Conservation (phyloP, 2,797 vertebrate species). For the Tolypeutes matacus region DNA sequence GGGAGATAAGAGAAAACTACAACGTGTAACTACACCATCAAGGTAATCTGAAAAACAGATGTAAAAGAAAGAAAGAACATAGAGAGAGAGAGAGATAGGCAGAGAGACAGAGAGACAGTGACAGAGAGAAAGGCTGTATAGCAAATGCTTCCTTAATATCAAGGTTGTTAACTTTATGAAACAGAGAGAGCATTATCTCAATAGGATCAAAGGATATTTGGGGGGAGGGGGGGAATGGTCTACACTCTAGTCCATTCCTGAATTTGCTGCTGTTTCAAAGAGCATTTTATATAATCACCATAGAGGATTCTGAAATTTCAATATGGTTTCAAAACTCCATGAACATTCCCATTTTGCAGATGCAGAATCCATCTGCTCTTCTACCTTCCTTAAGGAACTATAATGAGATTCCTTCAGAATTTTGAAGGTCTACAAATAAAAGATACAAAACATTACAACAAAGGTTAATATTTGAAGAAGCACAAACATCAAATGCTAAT, state of each 20-base stretch:
- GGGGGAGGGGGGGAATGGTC: background rate
- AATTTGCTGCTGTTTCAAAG: background rate
- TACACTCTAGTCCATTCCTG: background rate
- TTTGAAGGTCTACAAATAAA: conserved; percentile 21
- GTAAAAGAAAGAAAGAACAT: background rate
- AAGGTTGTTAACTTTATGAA: conserved; percentile 13
- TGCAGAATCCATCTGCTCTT: conserved; percentile 29
- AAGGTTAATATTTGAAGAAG: background rate
- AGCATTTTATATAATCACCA: background rate
- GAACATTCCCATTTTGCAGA: conserved; percentile 13
- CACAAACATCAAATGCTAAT: conserved; percentile 7
- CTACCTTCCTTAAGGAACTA: background rate
- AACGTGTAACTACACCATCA: background rate
- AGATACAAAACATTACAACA: background rate
- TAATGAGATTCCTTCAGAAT: background rate
- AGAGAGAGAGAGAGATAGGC: background rate
- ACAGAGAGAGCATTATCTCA: background rate
- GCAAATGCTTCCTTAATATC: background rate
- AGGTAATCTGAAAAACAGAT: conserved; percentile 46
- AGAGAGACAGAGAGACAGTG: background rate
- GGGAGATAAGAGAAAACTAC: background rate
- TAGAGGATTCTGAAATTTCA: conserved; percentile 32
- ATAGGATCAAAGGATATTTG: background rate
- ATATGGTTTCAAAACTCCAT: background rate
- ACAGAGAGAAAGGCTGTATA: background rate